Evolutionary conservation across 2,113 vertebrate genomes (phyloP).

Genomic region (Cettia cetti): DNA sequence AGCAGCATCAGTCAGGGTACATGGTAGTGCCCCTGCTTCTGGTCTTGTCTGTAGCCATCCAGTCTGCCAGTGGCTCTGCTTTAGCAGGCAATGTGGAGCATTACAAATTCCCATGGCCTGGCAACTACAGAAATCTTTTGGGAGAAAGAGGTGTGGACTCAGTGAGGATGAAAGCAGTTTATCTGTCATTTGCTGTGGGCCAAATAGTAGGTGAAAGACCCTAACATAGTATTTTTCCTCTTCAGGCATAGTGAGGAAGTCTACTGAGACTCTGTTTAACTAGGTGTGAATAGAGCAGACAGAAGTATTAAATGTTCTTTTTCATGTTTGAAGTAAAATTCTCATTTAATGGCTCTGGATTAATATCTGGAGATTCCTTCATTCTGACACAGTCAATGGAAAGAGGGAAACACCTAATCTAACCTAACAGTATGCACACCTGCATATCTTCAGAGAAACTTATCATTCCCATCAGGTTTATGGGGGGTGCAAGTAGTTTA

Average conservation of each 20-base stretch:
- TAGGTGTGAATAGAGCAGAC: not conserved
- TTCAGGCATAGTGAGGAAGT: not conserved
- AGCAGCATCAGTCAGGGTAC: not conserved
- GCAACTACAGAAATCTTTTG: not conserved
- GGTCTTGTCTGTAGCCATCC: not conserved
- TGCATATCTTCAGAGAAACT: not conserved
- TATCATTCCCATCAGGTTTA: not conserved
- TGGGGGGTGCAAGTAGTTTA: not conserved
- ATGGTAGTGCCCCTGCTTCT: not conserved
- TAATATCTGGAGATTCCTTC: not conserved
- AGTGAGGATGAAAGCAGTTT: not conserved
- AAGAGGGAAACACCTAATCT: not conserved
- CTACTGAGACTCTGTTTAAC: not conserved
- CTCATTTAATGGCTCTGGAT: not conserved
- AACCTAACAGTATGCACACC: not conserved
- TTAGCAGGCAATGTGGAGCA: not conserved
- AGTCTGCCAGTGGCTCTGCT: not conserved
- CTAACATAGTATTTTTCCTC: not conserved
- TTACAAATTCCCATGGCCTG: not conserved
- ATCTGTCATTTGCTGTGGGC: not conserved
- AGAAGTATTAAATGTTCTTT: not conserved
- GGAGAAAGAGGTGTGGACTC: not conserved
- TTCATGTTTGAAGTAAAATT: not conserved
- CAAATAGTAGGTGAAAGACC: not conserved
- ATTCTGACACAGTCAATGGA: not conserved